Percentiles rank a stretch among this genome's conserved stretches.
These are phyloP conservation scores for Microcebus jonahi DNA, from an alignment of 2,113 vertebrate species.

Conservation along the genomic window DNA sequence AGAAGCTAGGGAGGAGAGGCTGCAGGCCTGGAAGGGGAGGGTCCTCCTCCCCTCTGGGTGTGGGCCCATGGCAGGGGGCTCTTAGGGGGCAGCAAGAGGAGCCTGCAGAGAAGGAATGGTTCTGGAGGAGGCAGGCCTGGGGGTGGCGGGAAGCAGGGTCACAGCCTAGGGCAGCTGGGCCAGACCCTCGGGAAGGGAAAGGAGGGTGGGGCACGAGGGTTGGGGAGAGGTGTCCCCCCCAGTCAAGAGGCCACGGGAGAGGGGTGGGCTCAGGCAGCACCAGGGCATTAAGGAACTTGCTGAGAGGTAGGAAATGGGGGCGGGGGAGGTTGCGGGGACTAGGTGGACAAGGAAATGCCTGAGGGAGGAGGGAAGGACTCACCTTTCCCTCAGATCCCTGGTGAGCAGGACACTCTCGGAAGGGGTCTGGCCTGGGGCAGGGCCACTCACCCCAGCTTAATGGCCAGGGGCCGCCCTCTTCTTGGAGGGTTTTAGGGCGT, in stretches of 20 bases:
- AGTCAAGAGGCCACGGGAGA: rapidly evolving
- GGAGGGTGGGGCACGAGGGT: not conserved
- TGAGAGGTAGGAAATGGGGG: too few species aligned
- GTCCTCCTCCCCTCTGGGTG: too few species aligned
- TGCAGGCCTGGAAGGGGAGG: not conserved
- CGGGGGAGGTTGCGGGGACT: not conserved
- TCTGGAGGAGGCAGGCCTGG: too few species aligned
- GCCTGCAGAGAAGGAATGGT: too few species aligned
- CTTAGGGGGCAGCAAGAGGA: too few species aligned
- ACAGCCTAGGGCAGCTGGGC: not conserved
- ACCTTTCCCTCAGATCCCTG: not conserved
- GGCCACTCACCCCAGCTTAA: not conserved
- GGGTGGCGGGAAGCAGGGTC: too few species aligned
- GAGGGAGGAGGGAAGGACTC: not conserved
- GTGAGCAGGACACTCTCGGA: not conserved
- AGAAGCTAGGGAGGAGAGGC: rapidly evolving
- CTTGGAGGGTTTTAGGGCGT: rapidly evolving
- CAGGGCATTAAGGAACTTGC: rapidly evolving
- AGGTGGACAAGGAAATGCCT: not conserved
- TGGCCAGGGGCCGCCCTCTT: not conserved
- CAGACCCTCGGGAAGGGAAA: not conserved
- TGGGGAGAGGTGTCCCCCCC: rapidly evolving
- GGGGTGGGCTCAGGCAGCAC: not conserved
- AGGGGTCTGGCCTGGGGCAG: not conserved
- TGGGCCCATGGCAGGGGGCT: too few species aligned